phyloP scores from a whole-genome alignment of 2,888 invertebrate species.

The Nemotelus pantherinus region DNA sequence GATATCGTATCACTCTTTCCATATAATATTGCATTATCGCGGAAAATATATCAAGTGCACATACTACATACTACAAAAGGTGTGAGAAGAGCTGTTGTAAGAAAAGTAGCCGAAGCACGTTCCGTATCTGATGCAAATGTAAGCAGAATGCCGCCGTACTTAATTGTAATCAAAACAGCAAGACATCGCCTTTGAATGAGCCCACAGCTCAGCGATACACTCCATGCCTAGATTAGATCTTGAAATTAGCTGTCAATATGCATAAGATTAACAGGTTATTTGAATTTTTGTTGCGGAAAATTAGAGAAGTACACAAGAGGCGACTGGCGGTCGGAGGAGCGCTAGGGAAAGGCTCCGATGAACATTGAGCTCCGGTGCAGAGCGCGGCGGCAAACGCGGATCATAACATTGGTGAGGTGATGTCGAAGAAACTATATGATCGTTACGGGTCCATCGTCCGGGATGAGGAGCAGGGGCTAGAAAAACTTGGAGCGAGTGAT shows the following conservation, averaged over 20 bases:
- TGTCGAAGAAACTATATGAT: no score
- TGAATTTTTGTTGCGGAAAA: constrained; percentile 40
- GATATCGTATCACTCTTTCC: constrained; percentile 5
- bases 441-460: no score
- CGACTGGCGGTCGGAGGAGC: neutral
- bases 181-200: constrained; percentile 41
- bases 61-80: constrained; percentile 1
- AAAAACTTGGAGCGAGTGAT: no score
- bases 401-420: no score
- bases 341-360: neutral
- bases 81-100: constrained; percentile 35
- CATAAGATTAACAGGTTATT: constrained; percentile 45
- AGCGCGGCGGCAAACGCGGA: neutral
- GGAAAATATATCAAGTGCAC: constrained; percentile 37
- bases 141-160: constrained; percentile 42
- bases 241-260: constrained; percentile 45
- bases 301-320: constrained; percentile 30
- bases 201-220: constrained; percentile 33
- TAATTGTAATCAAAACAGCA: constrained; percentile 45
- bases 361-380: neutral
- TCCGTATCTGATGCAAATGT: constrained; percentile 41
- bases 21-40: constrained; percentile 40
- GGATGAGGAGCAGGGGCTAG: no score
- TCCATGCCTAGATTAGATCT: constrained; percentile 39
- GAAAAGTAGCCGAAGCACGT: constrained; percentile 34